A percentile compares a stretch with the other conserved stretches of the same genome.
These are phyloP conservation scores for Tetramorium bicarinatum DNA, from an alignment of 2,888 invertebrate species.

Conservation along the genomic window DNA sequence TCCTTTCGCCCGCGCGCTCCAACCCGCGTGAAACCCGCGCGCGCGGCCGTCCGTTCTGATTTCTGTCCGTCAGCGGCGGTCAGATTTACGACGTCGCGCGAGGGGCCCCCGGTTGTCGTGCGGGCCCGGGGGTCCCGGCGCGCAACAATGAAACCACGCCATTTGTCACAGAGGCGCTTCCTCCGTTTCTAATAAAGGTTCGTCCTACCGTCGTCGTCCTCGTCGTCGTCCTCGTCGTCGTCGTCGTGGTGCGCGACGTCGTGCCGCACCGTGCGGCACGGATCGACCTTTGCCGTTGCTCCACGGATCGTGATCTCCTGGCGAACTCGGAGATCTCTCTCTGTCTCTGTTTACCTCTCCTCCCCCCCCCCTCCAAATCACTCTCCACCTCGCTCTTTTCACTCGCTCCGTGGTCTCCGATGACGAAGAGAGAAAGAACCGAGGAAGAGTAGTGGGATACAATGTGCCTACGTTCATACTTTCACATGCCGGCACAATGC, in stretches of 20 bases:
- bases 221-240: slow-evolving; percentile 23
- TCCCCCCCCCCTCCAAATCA: slow-evolving; percentile 1
- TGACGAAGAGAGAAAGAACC: slow-evolving; percentile 61
- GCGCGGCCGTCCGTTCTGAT: slow-evolving; percentile 74
- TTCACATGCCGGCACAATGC: slow-evolving; percentile 78
- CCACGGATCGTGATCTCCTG: slow-evolving; percentile 79
- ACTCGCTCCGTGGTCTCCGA: slow-evolving; percentile 55
- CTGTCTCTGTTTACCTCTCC: slow-evolving; percentile 9
- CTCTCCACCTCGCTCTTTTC: slow-evolving; percentile 44
- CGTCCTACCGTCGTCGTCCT: slow-evolving; percentile 69
- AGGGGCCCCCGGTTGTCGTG: slow-evolving; percentile 69
- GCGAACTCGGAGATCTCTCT: slow-evolving; percentile 33
- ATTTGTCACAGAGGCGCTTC: slow-evolving; percentile 86
- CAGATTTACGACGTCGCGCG: slow-evolving; percentile 83
- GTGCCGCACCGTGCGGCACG: slow-evolving; percentile 79
- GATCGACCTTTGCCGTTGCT: slow-evolving; percentile 81
- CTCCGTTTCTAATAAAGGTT: slow-evolving; percentile 84
- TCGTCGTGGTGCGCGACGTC: slow-evolving; percentile 61
- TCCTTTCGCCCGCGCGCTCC: slow-evolving; percentile 56
- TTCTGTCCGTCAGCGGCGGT: slow-evolving; percentile 81
- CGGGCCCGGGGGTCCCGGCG: slow-evolving; percentile 77
- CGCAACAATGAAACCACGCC: slow-evolving; percentile 85
- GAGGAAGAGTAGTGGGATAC: slow-evolving; percentile 63
- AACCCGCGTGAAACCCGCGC: slow-evolving; percentile 65
- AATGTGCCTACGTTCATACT: slow-evolving; percentile 74